Evolutionary conservation across 1,140 invertebrate species (phyloP), one percentile per base, ranked within the genome.

Genomic region (Eriosoma lanigerum): DNA sequence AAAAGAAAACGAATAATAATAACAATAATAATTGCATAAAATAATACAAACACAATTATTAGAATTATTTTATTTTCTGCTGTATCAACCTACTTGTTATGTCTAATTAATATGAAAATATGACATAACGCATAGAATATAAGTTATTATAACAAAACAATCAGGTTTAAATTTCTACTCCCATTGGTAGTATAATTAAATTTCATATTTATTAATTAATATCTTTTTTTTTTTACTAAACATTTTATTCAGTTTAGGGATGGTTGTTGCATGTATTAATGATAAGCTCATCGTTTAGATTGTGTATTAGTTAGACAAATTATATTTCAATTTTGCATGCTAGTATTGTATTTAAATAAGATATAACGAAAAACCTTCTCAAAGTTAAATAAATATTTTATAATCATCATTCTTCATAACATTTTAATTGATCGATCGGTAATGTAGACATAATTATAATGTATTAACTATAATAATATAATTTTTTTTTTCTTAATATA

Each of bases 1-100:
- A n/a, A n/a, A n/a, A n/a, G n/a, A n/a, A n/a, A n/a, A n/a, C n/a
- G n/a, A 48, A 68, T 68, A 44, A 26, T 62, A 62, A 62, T 62
- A 62, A 38, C 29, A n/a, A n/a, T 64, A 70, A 75, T 19, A 2
- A 58, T 60, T 21, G 46, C 38, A 76, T 32, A 73, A 32, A 29
- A 64, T n/a, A n/a, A n/a, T n/a, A 0, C 24, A 52, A 10, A 66
- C 8, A 32, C 44, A 8, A 24, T 9, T 19, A 29, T 26, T 17
- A 48, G 50, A n/a, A 24, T 29, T 52, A 38, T 58, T 60, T 52
- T 60, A 62, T 76, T 78, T 50, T 60, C 44, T 76, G 38, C 62
- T 78, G 75, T 62, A n/a, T n/a, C n/a, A n/a, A n/a, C n/a, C n/a
- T n/a, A 78, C 56, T 78, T 78, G 58, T 78, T 56, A 78, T 60